Conservation (phyloP, 1,140 invertebrate genomes). For the Mactra quadrangularis region DNA sequence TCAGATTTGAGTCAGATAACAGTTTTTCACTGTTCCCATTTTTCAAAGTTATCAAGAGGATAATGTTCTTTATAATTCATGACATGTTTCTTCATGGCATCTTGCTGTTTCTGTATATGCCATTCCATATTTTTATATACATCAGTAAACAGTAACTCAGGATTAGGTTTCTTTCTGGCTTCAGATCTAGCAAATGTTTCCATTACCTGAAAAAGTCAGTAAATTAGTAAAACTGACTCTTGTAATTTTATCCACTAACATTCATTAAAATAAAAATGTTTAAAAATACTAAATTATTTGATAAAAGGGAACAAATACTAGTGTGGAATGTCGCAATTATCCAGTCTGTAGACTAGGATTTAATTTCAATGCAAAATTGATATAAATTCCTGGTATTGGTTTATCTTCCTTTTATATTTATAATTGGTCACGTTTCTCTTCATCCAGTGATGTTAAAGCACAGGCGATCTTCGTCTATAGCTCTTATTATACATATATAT, state of each 20-base stretch:
- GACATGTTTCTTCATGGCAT: constrained; percentile 92
- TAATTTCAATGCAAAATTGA: too few species aligned
- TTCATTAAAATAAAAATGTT: neutral
- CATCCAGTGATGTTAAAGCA: too few species aligned
- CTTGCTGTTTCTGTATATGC: constrained; percentile 91
- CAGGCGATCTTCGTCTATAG: too few species aligned
- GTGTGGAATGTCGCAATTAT: too few species aligned
- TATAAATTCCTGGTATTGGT: too few species aligned
- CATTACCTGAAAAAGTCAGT: constrained; percentile 87
- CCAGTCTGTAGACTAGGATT: too few species aligned
- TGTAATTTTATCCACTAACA: neutral
- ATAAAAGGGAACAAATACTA: too few species aligned
- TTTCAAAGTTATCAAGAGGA: constrained; percentile 88
- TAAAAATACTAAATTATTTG: too few species aligned
- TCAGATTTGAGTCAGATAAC: too few species aligned
- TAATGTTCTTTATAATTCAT: constrained; percentile 94
- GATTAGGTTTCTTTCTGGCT: constrained; percentile 92
- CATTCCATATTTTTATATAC: constrained; percentile 94
- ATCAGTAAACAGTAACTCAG: constrained; percentile 95
- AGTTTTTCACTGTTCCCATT: constrained; percentile 61
- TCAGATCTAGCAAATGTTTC: constrained; percentile 92
- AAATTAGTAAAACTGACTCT: neutral
- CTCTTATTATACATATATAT: too few species aligned
- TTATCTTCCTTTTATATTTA: too few species aligned
- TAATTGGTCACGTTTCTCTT: too few species aligned